These are phyloP conservation scores for Papilio xuthus DNA, from an alignment of 1,140 invertebrate genomes.

Conservation along the genomic window DNA sequence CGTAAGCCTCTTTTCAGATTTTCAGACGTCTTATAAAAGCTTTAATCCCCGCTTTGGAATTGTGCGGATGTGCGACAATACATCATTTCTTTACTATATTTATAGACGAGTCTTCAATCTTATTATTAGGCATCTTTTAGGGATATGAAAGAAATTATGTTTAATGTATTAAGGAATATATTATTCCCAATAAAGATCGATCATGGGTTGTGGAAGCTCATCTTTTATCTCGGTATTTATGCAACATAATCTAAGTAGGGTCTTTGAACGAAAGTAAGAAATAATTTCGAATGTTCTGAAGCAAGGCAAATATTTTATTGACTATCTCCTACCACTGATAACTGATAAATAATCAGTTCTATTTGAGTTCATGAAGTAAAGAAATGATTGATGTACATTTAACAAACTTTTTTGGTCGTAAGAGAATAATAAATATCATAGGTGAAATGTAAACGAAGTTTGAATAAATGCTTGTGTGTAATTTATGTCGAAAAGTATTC, in stretches of 20 bases:
- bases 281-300: background rate
- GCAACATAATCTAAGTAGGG: background rate
- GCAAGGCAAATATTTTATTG: no score
- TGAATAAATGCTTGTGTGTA: conserved; percentile 58
- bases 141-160: conserved; percentile 33
- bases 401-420: background rate
- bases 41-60: conserved; percentile 60
- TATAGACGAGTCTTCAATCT: conserved; percentile 38
- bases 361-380: no score
- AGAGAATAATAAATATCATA: background rate
- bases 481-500: conserved; percentile 66
- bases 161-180: conserved; percentile 32
- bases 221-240: conserved; percentile 6
- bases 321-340: no score
- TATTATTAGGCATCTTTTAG: conserved; percentile 38
- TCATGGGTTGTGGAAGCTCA: conserved; percentile 18
- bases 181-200: conserved; percentile 33
- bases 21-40: conserved; percentile 63
- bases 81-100: conserved; percentile 48
- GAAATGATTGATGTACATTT: background rate
- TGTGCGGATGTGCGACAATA: conserved; percentile 54
- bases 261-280: background rate
- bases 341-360: no score
- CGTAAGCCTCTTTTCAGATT: conserved; percentile 72
- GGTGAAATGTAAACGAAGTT: background rate